phyloP scores from a whole-genome alignment of 2,797 vertebrate genomes.

The Tauraco hartlaubi region DNA sequence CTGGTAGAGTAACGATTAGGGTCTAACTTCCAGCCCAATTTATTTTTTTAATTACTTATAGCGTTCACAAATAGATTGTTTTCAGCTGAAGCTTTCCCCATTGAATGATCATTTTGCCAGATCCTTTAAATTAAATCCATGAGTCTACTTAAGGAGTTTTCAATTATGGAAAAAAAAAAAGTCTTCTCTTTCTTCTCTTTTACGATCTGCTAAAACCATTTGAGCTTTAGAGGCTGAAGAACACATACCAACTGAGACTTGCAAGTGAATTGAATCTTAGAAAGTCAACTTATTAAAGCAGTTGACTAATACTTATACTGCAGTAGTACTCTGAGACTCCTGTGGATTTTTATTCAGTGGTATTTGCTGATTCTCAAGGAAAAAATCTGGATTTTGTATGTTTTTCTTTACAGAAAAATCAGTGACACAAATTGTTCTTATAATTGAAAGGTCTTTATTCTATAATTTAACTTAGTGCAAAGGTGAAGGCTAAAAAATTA shows the following conservation, averaged over 20 bases:
- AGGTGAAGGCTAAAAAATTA: not conserved
- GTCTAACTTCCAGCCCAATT: not conserved
- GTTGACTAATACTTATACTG: not conserved
- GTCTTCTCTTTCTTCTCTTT: not conserved
- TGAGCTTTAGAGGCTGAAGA: not conserved
- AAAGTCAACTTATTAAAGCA: not conserved
- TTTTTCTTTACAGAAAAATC: not conserved
- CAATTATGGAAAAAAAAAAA: not conserved
- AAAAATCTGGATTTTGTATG: not conserved
- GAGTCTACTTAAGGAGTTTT: not conserved
- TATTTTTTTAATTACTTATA: not conserved
- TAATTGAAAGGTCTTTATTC: not conserved
- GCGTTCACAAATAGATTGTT: constrained; percentile 6
- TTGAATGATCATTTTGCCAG: not conserved
- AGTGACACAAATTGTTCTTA: not conserved
- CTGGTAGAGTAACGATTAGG: not conserved
- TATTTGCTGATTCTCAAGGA: not conserved
- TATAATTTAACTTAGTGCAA: not conserved
- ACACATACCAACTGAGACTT: not conserved
- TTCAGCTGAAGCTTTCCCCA: constrained; percentile 1
- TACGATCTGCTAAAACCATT: not conserved
- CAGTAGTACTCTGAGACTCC: not conserved
- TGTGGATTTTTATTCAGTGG: not conserved
- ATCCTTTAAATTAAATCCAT: constrained; percentile 46
- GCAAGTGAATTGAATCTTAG: not conserved